phyloP scores from a whole-genome alignment of 2,888 invertebrate genomes.

The Pterostichus madidus region DNA sequence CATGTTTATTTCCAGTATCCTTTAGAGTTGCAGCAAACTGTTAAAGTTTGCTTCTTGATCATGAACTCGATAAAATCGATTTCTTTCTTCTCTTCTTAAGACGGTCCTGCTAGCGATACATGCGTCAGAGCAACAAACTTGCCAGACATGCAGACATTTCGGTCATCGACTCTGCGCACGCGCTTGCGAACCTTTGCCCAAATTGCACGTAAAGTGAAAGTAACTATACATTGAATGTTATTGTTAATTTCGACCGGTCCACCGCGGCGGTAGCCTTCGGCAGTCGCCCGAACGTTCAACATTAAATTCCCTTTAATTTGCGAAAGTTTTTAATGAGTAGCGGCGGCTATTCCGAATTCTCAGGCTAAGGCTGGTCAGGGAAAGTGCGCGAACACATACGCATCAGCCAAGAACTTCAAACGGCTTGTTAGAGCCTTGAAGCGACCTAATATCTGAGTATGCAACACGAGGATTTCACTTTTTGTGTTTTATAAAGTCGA shows the following conservation, averaged over 20 bases:
- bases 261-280: conserved; percentile 27
- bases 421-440: too few relatives aligned
- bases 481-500: not conserved
- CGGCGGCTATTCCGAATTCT: conserved; percentile 6
- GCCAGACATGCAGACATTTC: conserved; percentile 54
- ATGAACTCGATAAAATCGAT: too few relatives aligned
- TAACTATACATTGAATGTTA: conserved; percentile 26
- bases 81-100: too few relatives aligned
- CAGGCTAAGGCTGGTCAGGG: not conserved
- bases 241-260: conserved; percentile 36
- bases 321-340: conserved; percentile 50
- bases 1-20: too few relatives aligned
- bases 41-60: too few relatives aligned
- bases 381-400: conserved; percentile 25
- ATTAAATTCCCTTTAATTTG: conserved; percentile 60
- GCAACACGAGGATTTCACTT: conserved; percentile 8
- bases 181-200: conserved; percentile 44
- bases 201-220: conserved; percentile 46
- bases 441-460: conserved; percentile 9
- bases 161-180: conserved; percentile 53
- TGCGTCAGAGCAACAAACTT: conserved; percentile 54
- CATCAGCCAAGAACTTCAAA: conserved; percentile 20
- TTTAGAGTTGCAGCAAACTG: too few relatives aligned
- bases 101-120: not conserved
- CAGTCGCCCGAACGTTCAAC: conserved; percentile 27